Base-by-base conservation (phyloP, 1,140 invertebrate species). In the Solen grandis region DNA sequence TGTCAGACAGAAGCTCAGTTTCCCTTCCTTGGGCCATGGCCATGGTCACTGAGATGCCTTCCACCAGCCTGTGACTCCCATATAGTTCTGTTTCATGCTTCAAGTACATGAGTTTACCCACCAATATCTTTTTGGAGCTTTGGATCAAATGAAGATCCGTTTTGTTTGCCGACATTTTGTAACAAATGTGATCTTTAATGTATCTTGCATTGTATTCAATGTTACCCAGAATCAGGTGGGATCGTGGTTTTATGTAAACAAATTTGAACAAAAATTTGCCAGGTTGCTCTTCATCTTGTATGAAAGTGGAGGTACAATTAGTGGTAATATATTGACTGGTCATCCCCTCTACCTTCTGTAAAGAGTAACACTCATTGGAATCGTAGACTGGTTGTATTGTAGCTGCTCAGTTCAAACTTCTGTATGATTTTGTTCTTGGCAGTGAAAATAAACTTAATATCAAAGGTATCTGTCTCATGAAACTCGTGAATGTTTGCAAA, bases 141-240 rank as follows among this genome's bases (percentile, higher is more conserved):
- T 50, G 8, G 41, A 35, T 54, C 2, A 29, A 29, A 35, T 50
- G 55, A 22, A 73, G 14, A 52, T 33, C 31, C 1, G 77, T 80
- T 14, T 55, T 19, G 33, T 80, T 80, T 33, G 46, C 63, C 22
- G 36, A 5, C 19, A 70, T 55, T 36, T 72, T 62, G 33, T 80
- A 65, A 27, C 77, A 80, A 50, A 72, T 33, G 29, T 46, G 50
- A 10, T 72, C 63, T 16, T 29, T 62, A 5, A 63, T n/a, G 22
- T 63, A 65, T 80, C 69, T 72, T 10, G 68, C 57, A 46, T 84
- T 81, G 62, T 66, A 84, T 10, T n/a, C 36, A 19, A 84, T 81
- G 63, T 84, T 76, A 19, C 82, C 82, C 8, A 84, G 38, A 29
- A 84, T 68, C 8, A 81, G 59, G n/a, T 75, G 77, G 16, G 27